Conservation (phyloP, 2,888 invertebrate genomes). For the Megastigmus dorsalis region DNA sequence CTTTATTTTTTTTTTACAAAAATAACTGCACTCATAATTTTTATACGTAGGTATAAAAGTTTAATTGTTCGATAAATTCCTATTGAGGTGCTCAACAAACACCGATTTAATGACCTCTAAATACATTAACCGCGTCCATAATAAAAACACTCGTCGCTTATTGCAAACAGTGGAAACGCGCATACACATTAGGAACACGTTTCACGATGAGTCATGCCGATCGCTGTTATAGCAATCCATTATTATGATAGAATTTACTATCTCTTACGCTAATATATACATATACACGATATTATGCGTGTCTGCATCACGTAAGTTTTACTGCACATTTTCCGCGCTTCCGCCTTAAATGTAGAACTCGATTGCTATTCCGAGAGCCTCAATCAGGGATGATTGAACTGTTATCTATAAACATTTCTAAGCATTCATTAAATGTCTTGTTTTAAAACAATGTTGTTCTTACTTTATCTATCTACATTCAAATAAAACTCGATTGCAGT, state of each 20-base stretch:
- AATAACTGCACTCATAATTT: not conserved
- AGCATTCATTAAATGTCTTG: not conserved
- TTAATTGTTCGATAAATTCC: not conserved
- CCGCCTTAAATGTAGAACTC: not conserved
- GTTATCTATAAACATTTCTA: not conserved
- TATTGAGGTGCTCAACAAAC: not conserved
- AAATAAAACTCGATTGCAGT: no score
- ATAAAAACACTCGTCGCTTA: not conserved
- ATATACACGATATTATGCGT: not conserved
- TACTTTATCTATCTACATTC: no score
- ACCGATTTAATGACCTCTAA: not conserved
- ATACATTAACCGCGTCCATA: not conserved
- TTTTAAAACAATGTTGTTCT: not conserved
- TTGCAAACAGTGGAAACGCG: slow-evolving; percentile 9
- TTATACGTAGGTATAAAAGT: not conserved
- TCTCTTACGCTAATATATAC: not conserved
- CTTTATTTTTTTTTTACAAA: not conserved
- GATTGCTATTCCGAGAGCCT: not conserved
- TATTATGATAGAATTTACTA: slow-evolving; percentile 25
- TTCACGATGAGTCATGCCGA: slow-evolving; percentile 24
- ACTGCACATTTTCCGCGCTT: not conserved
- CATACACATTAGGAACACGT: slow-evolving; percentile 11
- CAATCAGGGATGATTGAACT: not conserved
- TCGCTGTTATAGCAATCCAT: slow-evolving; percentile 7
- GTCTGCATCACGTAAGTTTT: slow-evolving; percentile 9